A percentile compares a stretch with the other conserved stretches of the same genome.
These are phyloP conservation scores for Brotula barbata DNA, from an alignment of 2,797 vertebrate species.

Conservation along the genomic window DNA sequence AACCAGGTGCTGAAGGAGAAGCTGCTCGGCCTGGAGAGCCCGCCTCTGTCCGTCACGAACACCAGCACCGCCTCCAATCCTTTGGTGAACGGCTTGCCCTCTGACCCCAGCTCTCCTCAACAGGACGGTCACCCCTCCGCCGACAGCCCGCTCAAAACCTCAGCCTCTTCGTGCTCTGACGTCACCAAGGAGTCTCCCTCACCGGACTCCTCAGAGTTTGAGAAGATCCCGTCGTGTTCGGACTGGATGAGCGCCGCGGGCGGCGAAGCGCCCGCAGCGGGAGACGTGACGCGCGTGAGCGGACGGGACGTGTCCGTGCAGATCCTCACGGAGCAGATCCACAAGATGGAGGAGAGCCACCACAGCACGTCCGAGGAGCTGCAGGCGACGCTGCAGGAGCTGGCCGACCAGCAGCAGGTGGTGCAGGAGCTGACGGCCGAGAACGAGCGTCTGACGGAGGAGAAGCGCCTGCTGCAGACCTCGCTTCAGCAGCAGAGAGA, in stretches of 20 bases:
- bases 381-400: constrained; percentile 94
- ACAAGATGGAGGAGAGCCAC: constrained; percentile 96
- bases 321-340: constrained; percentile 89
- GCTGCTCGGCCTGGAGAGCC: constrained; percentile 84
- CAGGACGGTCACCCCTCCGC: constrained; percentile 42
- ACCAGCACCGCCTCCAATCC: constrained; percentile 67
- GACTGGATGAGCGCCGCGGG: constrained; percentile 77
- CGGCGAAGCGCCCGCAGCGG: constrained; percentile 27
- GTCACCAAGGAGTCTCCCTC: constrained; percentile 89
- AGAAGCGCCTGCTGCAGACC: constrained; percentile 90
- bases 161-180: constrained; percentile 86
- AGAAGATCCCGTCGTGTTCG: constrained; percentile 88
- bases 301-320: constrained; percentile 84
- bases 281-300: constrained; percentile 60
- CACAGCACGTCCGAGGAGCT: constrained; percentile 95
- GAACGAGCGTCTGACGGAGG: constrained; percentile 89
- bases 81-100: constrained; percentile 65
- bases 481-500: constrained; percentile 92
- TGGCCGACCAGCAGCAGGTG: constrained; percentile 95
- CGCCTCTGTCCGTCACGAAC: constrained; percentile 77
- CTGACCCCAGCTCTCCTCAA: constrained; percentile 61
- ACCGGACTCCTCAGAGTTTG: constrained; percentile 89
- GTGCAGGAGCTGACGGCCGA: constrained; percentile 94
- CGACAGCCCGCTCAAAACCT: constrained; percentile 76
- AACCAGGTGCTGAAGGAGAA: constrained; percentile 90